These are phyloP conservation scores for Elmis aenea DNA, from an alignment of 2,888 invertebrate genomes.

Conservation along the genomic window DNA sequence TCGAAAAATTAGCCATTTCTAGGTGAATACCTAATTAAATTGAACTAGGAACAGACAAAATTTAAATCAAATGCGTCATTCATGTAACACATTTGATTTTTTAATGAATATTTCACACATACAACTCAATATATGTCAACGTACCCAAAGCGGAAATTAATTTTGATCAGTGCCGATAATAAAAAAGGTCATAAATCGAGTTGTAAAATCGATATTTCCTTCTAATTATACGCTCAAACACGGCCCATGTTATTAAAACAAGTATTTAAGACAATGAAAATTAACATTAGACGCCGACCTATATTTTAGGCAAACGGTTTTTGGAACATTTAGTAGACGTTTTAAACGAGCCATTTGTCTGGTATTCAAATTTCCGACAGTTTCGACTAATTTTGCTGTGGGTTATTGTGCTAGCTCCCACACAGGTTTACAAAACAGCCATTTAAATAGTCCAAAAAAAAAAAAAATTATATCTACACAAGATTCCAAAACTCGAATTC, in stretches of 20 bases:
- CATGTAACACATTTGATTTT: slow-evolving; percentile 13
- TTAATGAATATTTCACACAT: slow-evolving; percentile 17
- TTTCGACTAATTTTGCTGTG: slow-evolving; percentile 6
- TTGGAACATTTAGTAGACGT: no score
- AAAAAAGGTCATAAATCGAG: slow-evolving; percentile 4
- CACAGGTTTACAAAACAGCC: no score
- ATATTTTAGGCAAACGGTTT: slow-evolving; percentile 13
- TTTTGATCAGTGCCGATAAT: slow-evolving; percentile 14
- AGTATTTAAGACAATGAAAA: slow-evolving; percentile 17
- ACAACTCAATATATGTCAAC: slow-evolving; percentile 16
- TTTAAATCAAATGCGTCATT: slow-evolving; percentile 14
- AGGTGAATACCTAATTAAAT: slow-evolving; percentile 12
- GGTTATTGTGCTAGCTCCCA: no score
- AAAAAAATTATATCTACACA: no score
- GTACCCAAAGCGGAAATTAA: slow-evolving; percentile 16
- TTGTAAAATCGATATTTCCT: slow-evolving; percentile 12
- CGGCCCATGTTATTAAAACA: slow-evolving; percentile 10
- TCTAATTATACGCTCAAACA: slow-evolving; percentile 16
- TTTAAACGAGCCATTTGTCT: slow-evolving; percentile 11
- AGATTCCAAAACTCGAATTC: no score
- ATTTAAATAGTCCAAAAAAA: no score
- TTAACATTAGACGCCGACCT: slow-evolving; percentile 16
- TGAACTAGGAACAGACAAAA: slow-evolving; percentile 18
- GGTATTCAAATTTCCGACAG: slow-evolving; percentile 14
- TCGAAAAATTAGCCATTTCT: slow-evolving; percentile 11